Percentiles rank a stretch among this genome's conserved stretches.
Evolutionary conservation across 2,797 vertebrate species (phyloP).

Genomic region (Coluber constrictor): DNA sequence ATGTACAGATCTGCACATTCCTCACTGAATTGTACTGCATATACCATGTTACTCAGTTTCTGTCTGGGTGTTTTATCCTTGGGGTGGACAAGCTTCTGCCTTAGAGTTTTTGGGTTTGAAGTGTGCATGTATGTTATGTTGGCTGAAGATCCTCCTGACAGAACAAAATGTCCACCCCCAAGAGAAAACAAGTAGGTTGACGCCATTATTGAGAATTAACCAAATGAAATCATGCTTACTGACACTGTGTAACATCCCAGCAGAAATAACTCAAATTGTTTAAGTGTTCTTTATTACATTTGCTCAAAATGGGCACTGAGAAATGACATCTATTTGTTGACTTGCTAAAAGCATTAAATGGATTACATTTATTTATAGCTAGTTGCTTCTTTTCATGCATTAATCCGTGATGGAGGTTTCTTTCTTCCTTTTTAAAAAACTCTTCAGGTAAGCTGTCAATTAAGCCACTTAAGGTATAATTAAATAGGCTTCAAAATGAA

Average conservation of each 20-base stretch:
- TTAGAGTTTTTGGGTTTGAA: no score
- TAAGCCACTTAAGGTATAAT: background rate
- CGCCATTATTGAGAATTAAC: slow-evolving; percentile 8
- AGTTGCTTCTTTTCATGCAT: slow-evolving; percentile 9
- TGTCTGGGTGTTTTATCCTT: no score
- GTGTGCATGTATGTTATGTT: no score
- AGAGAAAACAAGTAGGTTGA: slow-evolving; percentile 28
- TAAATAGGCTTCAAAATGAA: slow-evolving; percentile 19
- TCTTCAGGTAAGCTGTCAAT: slow-evolving; percentile 32
- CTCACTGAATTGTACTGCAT: no score
- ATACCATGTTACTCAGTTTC: no score
- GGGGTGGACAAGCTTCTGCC: no score
- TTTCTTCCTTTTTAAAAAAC: background rate
- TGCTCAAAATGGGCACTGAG: slow-evolving; percentile 38
- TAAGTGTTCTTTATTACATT: slow-evolving; percentile 45
- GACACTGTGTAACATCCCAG: slow-evolving; percentile 6
- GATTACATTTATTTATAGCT: background rate
- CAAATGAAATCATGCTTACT: slow-evolving; percentile 38
- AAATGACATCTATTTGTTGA: slow-evolving; percentile 34
- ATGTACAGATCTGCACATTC: no score
- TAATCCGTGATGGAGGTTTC: background rate
- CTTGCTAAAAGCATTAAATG: slow-evolving; percentile 30
- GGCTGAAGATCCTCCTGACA: no score
- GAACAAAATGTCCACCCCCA: slow-evolving; percentile 12
- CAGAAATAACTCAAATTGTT: slow-evolving; percentile 27